Evolutionary conservation across 2,797 vertebrate genomes (phyloP).

Genomic region (Falco novaeseelandiae): DNA sequence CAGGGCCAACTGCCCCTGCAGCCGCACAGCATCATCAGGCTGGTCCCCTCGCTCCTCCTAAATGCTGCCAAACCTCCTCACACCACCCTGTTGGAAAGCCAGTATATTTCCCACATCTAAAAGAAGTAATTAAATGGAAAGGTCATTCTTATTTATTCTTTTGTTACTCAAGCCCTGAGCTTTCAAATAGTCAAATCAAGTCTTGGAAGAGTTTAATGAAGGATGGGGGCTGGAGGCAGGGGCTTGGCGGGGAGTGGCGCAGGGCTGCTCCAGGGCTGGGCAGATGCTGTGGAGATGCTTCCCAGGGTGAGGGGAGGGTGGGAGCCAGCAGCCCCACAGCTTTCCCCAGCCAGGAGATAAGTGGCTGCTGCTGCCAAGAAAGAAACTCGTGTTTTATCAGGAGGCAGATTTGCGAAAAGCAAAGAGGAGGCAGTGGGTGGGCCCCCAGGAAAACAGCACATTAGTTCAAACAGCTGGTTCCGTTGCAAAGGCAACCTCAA

Average conservation of each 20-base stretch:
- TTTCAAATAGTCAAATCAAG: neutral
- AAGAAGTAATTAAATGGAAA: slow-evolving; percentile 37
- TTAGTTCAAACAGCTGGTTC: neutral
- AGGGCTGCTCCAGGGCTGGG: neutral
- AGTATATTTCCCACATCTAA: neutral
- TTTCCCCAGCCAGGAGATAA: no score
- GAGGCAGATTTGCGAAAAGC: neutral
- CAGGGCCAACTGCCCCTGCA: accelerated
- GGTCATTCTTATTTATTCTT: slow-evolving; percentile 44
- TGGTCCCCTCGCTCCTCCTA: neutral
- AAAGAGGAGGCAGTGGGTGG: neutral
- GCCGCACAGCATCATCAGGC: accelerated
- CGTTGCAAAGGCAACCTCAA: neutral
- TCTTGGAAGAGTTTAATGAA: neutral
- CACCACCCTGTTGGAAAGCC: accelerated
- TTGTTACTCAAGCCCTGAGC: neutral
- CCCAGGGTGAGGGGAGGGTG: neutral
- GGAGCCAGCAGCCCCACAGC: neutral
- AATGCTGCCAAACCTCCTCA: accelerated
- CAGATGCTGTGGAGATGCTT: neutral
- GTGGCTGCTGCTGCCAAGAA: no score
- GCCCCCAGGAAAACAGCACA: neutral
- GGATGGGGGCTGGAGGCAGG: neutral
- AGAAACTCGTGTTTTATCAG: neutral
- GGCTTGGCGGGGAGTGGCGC: neutral